A percentile compares a stretch with the other conserved stretches of the same genome.
phyloP scores from a whole-genome alignment of 2,113 vertebrate genomes.

The Phaethon lepturus region DNA sequence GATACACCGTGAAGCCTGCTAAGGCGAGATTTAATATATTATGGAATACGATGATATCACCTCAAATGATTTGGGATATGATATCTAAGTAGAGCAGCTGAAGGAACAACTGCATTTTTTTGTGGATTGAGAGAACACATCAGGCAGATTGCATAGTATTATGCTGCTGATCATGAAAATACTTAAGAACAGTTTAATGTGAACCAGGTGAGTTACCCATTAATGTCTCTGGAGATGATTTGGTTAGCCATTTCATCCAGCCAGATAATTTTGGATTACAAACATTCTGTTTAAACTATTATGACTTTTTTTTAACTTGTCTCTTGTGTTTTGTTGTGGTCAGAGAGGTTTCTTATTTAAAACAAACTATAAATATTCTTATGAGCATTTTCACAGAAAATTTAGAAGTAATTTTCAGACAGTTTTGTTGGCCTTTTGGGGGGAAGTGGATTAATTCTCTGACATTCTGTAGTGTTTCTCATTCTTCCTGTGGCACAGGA shows the following conservation, averaged over 20 bases:
- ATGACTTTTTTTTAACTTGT: not conserved
- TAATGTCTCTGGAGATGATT: not conserved
- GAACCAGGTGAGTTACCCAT: not conserved
- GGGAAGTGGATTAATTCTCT: not conserved
- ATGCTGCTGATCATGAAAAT: not conserved
- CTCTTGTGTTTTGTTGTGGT: not conserved
- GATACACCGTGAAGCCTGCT: not conserved
- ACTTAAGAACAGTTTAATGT: not conserved
- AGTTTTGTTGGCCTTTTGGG: not conserved
- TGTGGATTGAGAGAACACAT: not conserved
- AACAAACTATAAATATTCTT: not conserved
- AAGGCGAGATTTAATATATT: not conserved
- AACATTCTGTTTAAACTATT: not conserved
- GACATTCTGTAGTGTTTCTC: not conserved
- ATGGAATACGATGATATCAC: not conserved
- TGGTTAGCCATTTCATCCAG: conserved; percentile 14
- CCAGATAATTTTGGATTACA: not conserved
- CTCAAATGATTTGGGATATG: not conserved
- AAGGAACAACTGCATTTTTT: not conserved
- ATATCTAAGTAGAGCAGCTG: not conserved
- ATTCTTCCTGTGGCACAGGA: not conserved
- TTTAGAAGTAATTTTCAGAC: not conserved
- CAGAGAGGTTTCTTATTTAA: not conserved
- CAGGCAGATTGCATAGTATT: not conserved
- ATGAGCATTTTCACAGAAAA: not conserved